Conservation (phyloP, 2,113 vertebrate genomes). For the Lipophrys pholis region DNA sequence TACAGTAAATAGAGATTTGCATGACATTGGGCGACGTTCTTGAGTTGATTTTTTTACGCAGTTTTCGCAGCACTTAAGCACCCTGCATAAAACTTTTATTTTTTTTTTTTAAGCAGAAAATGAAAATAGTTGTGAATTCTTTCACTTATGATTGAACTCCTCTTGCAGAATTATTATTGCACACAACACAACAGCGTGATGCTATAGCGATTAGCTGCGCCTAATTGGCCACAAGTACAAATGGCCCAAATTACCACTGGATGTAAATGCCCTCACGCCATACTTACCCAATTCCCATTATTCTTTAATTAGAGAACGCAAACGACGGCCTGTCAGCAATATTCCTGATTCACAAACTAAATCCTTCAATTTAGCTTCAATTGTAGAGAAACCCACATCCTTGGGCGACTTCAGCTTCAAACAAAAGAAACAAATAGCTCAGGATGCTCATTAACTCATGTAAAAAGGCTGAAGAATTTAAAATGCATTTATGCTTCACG, state of each 20-base stretch:
- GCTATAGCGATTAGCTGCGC: too few species aligned
- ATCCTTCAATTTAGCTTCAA: not conserved
- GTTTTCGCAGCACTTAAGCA: too few species aligned
- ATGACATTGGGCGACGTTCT: not conserved
- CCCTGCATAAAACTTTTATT: not conserved
- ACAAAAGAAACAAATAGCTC: not conserved
- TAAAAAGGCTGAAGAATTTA: not conserved
- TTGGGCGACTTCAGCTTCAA: not conserved
- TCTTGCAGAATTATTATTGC: not conserved
- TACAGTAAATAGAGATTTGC: not conserved
- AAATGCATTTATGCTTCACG: not conserved
- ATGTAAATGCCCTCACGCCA: too few species aligned
- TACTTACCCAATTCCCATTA: not conserved
- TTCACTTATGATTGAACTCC: not conserved
- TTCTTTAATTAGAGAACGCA: not conserved
- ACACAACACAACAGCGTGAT: too few species aligned
- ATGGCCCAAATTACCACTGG: too few species aligned
- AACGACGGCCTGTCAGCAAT: not conserved
- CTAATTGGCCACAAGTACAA: too few species aligned
- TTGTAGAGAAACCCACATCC: not conserved
- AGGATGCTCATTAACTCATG: not conserved
- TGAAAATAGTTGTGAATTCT: not conserved
- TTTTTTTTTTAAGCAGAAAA: not conserved
- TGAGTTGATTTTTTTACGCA: too few species aligned
- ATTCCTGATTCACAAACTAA: not conserved